A percentile compares a stretch with the other conserved stretches of the same genome.
Evolutionary conservation across 2,113 vertebrate species (phyloP).

Genomic region (Danio rerio): DNA sequence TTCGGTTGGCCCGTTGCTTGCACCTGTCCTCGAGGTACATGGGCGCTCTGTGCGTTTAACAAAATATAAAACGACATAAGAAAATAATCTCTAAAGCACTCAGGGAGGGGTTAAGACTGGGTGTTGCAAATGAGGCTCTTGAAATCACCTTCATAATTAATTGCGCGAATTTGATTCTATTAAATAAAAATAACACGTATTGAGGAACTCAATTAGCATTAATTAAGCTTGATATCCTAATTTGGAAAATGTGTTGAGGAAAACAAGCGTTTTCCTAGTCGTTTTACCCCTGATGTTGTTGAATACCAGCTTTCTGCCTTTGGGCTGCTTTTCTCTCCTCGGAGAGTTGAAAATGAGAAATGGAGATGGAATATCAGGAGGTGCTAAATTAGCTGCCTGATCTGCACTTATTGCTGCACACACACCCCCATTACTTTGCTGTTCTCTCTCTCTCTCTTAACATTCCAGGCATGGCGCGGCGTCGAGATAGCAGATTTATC

Average conservation of each 20-base stretch:
- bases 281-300: slow-evolving; percentile 80
- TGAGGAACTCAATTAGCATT: slow-evolving; percentile 99
- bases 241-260: slow-evolving; percentile 98
- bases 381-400: slow-evolving; percentile 99
- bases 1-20: slow-evolving; percentile 50
- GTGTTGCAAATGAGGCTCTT: slow-evolving; percentile 95
- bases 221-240: slow-evolving; percentile 99
- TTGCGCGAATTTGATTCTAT: slow-evolving; percentile 99
- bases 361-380: slow-evolving; percentile 99
- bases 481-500: slow-evolving; percentile 99
- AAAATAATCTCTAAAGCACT: slow-evolving; percentile 67
- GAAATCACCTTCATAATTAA: slow-evolving; percentile 99
- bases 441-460: slow-evolving; percentile 96
- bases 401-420: slow-evolving; percentile 99
- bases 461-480: slow-evolving; percentile 98
- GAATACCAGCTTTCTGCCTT: slow-evolving; percentile 92
- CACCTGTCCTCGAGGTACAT: slow-evolving; percentile 51
- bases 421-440: slow-evolving; percentile 90
- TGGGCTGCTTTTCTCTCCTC: slow-evolving; percentile 91
- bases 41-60: slow-evolving; percentile 62
- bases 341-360: slow-evolving; percentile 99
- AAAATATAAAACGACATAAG: slow-evolving; percentile 70
- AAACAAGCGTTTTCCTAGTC: slow-evolving; percentile 94
- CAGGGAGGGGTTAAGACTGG: slow-evolving; percentile 59
- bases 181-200: slow-evolving; percentile 99